Evolutionary conservation across 2,113 vertebrate genomes (phyloP).

Genomic region (Pterocles burchelli): DNA sequence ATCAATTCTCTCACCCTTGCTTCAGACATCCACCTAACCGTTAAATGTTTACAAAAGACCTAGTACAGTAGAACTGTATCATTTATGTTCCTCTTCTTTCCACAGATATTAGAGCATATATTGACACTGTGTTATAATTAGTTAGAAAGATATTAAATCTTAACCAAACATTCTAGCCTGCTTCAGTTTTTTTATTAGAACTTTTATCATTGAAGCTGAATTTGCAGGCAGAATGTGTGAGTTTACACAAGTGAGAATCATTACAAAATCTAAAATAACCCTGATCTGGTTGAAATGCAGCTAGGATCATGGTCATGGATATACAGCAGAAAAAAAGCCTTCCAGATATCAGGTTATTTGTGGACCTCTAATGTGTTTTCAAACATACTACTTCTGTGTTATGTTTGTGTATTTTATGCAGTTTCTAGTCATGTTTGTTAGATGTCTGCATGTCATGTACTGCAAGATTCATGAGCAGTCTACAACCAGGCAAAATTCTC

Average conservation of each 20-base stretch:
- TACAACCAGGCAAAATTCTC: conserved; percentile 39
- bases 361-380: conserved; percentile 18
- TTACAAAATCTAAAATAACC: conserved; percentile 32
- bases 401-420: conserved; percentile 21
- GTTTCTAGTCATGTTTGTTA: conserved; percentile 33
- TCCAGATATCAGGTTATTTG: neutral
- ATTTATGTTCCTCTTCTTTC: conserved; percentile 35
- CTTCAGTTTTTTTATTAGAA: conserved; percentile 42
- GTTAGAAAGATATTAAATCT: conserved; percentile 45
- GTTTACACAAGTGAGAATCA: conserved; percentile 29
- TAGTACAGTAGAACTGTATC: neutral
- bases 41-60: conserved; percentile 50
- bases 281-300: neutral
- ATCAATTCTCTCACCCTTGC: conserved; percentile 60
- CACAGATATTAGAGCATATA: conserved; percentile 6
- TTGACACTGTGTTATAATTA: conserved; percentile 46
- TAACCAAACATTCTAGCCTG: conserved; percentile 35
- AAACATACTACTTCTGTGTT: conserved; percentile 22
- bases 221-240: neutral
- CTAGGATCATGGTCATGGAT: conserved; percentile 8
- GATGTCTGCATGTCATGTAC: conserved; percentile 39
- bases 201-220: conserved; percentile 22
- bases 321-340: neutral
- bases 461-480: conserved; percentile 54
- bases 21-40: neutral